Evolutionary conservation across 2,888 invertebrate genomes (phyloP), one percentile per base, ranked within the genome.

Genomic region (Apoda limacodes): DNA sequence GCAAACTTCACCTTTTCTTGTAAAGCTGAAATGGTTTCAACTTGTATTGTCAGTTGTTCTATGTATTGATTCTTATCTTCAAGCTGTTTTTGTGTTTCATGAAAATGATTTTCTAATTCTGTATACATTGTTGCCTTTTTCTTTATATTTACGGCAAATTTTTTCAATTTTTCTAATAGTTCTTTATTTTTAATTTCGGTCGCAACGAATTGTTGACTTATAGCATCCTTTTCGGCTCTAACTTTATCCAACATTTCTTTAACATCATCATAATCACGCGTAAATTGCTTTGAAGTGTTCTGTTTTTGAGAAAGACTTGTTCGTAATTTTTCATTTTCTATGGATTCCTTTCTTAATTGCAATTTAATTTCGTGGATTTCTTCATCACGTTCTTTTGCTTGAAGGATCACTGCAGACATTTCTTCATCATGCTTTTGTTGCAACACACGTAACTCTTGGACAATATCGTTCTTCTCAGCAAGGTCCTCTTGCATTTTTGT

Each of bases 141-240:
- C 59, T 91, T 92, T 6, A 92, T 74, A 51, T 85, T 89, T 0
- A 88, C 83, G 0, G 90, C 92, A 48, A 89, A 85, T 51, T 91
- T 91, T 52, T 91, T 92, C 52, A 91, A 81, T 61, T 90, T 92
- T 33, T 91, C 90, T 30, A 88, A 60, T 38, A 89, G 84, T 28
- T 88, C 86, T 48, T 86, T 88, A 42, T 86, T 85, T 52, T 88
- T 89, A 5, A 55, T 68, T 48, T 88, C 87, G 2, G 86, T 50
- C 9, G 70, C 60, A 2, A 46, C 34, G 29, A 50, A 48, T 52
- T 69, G 52, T 49, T 68, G 58, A 55, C 63, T 43, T 55, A 58
- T 43, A 74, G 80, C 37, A 46, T 63, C 66, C 48, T 82, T 84
- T 10, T 71, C 66, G 20, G 55, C 48, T 13, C 74, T 48, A 28